Evolutionary conservation across 2,113 vertebrate species (phyloP), one percentile per base, ranked within the genome.

Genomic region (Oreotrochilus melanogaster): DNA sequence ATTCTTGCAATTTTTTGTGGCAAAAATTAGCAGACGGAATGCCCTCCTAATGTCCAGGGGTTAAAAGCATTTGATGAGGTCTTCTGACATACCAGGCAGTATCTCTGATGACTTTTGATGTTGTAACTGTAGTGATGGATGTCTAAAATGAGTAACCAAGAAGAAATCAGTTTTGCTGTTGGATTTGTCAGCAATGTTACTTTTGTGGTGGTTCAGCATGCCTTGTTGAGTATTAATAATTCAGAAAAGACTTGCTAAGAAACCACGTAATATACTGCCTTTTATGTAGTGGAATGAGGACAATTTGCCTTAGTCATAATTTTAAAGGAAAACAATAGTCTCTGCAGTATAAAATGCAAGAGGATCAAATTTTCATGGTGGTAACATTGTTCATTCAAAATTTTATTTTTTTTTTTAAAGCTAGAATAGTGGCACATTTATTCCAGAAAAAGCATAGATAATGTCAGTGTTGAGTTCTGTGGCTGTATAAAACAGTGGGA

Each of bases 281-380:
- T 94, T 94, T 95, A 86, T 94, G 92, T 66, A 88, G 64, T 75
- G 78, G 67, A 58, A 65, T 66, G 71, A 92, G 43, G 60, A 92
- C 43, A 83, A 43, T 79, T 94, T 73, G 56, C 60, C 51, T 66
- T 70, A 66, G 57, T 92, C 58, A 85, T 87, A 76, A 66, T 92
- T 93, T 93, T 73, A 69, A 88, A 92, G 72, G 67, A 79, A 86
- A 66, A 54, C 56, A 60, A 27, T 66, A 54, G 42, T 54, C 17
- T 51, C 39, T 88, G 10, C 45, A 86, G 47, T 90, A 60, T 83
- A 80, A 79, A 75, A 66, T 33, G 23, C 54, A 33, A 61, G 66
- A 76, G 31, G 58, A 91, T 15, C 6, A 28, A 11, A 54, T 73
- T 72, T 71, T 88, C 61, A 11, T 73, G 37, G 9, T 50, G 25